phyloP scores from a whole-genome alignment of 2,888 invertebrate species.

The Hemistola chrysoprasaria region DNA sequence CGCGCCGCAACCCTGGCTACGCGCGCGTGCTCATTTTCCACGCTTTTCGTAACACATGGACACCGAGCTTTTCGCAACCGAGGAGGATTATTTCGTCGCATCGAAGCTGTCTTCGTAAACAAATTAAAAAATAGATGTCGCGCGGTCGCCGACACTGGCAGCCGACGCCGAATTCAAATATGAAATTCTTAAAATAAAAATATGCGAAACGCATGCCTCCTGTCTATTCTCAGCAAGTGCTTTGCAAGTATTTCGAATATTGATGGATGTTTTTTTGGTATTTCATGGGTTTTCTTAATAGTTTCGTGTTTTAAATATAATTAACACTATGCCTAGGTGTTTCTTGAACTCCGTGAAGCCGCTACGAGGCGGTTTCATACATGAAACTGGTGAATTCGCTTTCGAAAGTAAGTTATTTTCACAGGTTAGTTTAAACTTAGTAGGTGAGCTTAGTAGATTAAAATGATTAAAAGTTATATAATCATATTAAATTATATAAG shows the following conservation, averaged over 20 bases:
- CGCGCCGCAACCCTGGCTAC: constrained; percentile 38
- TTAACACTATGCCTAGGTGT: constrained; percentile 66
- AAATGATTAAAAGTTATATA: too few species aligned
- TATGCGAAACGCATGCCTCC: constrained; percentile 57
- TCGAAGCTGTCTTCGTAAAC: constrained; percentile 42
- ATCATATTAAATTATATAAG: too few species aligned
- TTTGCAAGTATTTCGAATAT: constrained; percentile 53
- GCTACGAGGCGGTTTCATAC: constrained; percentile 52
- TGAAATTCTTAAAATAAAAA: constrained; percentile 64
- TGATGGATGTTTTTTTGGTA: constrained; percentile 22
- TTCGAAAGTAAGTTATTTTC: constrained; percentile 51
- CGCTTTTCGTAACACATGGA: constrained; percentile 56
- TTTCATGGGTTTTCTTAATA: constrained; percentile 6
- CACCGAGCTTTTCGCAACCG: constrained; percentile 51
- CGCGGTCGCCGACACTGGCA: constrained; percentile 46
- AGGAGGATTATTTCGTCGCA: constrained; percentile 41
- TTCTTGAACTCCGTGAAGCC: constrained; percentile 62
- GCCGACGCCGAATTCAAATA: constrained; percentile 50
- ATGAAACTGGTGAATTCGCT: constrained; percentile 51
- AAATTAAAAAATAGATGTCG: constrained; percentile 36
- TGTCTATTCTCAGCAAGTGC: constrained; percentile 71
- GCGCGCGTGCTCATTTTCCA: constrained; percentile 64
- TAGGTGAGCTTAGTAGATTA: constrained; percentile 4
- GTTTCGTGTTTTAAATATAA: constrained; percentile 17
- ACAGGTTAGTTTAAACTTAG: too few species aligned